A percentile compares a stretch with the other conserved stretches of the same genome.
These are phyloP conservation scores for Megastigmus dorsalis DNA, from an alignment of 2,888 invertebrate species.

Conservation along the genomic window DNA sequence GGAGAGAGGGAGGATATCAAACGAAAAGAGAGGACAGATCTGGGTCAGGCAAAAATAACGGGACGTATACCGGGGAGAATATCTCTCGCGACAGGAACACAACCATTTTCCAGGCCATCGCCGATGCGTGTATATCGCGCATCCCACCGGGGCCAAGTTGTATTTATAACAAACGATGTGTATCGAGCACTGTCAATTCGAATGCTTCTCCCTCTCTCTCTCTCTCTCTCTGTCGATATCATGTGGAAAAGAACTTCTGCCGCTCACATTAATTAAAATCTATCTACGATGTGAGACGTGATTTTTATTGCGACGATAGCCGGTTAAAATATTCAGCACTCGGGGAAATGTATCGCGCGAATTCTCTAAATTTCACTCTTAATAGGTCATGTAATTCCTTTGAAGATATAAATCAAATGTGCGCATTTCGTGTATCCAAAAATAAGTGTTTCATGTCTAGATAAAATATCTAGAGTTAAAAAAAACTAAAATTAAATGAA, in stretches of 20 bases:
- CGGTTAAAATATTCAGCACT: no score
- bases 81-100: constrained; percentile 18
- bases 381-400: no score
- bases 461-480: neutral
- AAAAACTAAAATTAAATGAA: neutral
- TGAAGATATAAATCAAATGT: no score
- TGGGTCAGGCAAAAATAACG: constrained; percentile 56
- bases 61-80: constrained; percentile 16
- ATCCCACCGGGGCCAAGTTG: neutral
- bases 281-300: neutral
- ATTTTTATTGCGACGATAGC: neutral
- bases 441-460: no score
- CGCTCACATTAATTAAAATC: constrained; percentile 28
- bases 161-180: constrained; percentile 25
- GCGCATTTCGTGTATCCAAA: no score
- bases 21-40: constrained; percentile 51
- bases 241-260: neutral
- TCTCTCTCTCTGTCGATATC: no score
- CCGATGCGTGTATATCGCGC: neutral
- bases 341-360: no score
- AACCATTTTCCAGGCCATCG: constrained; percentile 34
- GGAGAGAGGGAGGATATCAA: no score
- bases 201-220: neutral
- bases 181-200: constrained; percentile 21
- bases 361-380: no score